Evolutionary conservation across 2,888 invertebrate species (phyloP), one percentile per base, ranked within the genome.

Genomic region (Dendrolimus houi): DNA sequence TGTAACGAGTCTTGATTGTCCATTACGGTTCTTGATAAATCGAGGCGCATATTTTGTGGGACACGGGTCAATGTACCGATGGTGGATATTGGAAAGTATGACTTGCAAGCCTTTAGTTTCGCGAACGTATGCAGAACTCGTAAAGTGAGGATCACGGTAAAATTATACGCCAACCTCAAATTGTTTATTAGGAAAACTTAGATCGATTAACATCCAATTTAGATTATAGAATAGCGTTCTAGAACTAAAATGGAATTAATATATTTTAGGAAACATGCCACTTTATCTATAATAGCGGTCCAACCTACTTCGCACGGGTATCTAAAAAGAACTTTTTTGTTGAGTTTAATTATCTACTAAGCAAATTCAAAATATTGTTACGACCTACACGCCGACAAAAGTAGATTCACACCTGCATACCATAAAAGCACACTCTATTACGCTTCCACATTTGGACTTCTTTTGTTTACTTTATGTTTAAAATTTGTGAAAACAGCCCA

Each of bases 111-210:
- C 9, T 47, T 9, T 47, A 47, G 47, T 47, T 47, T 47, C 47
- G 47, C 47, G 47, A 47, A 47, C 6, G 47, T 2, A 47, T 29
- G 29, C 47, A 12, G 47, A 10, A 47, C 47, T 47, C 9, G 47
- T 12, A 10, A 47, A 10, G 12, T 47, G 47, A 47, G 47, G 12
- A 47, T 47, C 47, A 12, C 47, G 9, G 6, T 10, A 47, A 47
- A 47, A 47, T 47, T 47, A 12, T 9, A 47, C 9, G 47, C 9
- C 47, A 2, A 47, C 47, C 6, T 85, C 85, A 85, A 84, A 83
- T 85, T 83, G 81, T 86, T 81, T 83, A 85, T 85, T 85, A 83
- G 77, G 81, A 79, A 71, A 1, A 17, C 71, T 68, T 73, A 75
- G 75, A 71, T 17, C 17, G 17, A 79, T 76, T 71, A 78, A 78